A percentile compares a stretch with the other conserved stretches of the same genome.
These are phyloP conservation scores for Mus minutoides DNA, from an alignment of 2,797 vertebrate species.

Conservation along the genomic window DNA sequence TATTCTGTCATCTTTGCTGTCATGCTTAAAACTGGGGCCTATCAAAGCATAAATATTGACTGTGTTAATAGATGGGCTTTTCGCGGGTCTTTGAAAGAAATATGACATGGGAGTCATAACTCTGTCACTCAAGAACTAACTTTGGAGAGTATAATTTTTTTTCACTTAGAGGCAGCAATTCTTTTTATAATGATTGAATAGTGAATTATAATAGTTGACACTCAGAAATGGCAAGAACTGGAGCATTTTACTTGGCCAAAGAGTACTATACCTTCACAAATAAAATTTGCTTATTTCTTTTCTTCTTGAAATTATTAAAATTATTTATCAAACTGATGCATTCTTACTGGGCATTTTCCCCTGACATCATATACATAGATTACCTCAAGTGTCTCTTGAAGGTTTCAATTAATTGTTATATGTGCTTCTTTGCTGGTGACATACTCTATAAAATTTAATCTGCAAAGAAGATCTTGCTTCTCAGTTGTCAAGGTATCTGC, in stretches of 20 bases:
- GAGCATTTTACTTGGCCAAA: background rate
- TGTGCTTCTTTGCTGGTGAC: background rate
- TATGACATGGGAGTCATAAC: background rate
- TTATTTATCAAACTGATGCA: background rate
- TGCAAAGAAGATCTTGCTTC: background rate
- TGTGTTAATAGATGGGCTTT: background rate
- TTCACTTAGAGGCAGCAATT: background rate
- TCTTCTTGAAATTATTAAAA: background rate
- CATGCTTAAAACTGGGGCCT: background rate
- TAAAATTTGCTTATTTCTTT: background rate
- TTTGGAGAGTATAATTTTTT: background rate
- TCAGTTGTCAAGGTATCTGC: background rate
- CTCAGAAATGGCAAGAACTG: background rate
- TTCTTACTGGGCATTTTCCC: background rate
- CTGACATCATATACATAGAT: background rate
- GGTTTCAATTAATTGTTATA: background rate
- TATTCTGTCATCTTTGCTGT: background rate
- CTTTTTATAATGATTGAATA: background rate
- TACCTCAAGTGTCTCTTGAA: background rate
- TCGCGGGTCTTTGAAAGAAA: background rate
- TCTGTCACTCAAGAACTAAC: background rate
- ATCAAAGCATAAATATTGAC: background rate
- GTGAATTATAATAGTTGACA: background rate
- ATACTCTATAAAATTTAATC: background rate
- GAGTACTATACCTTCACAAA: background rate